Percentiles rank a stretch among this genome's conserved stretches.
Evolutionary conservation across 2,113 vertebrate genomes (phyloP).

Genomic region (Psittacula cyanocephala): DNA sequence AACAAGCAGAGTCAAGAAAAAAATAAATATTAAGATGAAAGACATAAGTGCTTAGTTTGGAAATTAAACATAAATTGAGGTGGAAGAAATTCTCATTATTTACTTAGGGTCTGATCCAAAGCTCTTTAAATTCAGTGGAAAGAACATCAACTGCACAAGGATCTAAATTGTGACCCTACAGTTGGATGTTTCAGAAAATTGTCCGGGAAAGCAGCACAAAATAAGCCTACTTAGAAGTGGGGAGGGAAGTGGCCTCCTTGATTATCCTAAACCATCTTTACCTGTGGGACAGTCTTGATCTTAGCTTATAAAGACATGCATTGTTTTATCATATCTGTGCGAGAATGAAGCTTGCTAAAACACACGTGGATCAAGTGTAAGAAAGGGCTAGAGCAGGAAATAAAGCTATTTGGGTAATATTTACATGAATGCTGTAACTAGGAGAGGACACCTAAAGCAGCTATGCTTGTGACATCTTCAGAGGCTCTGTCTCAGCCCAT

Average conservation of each 20-base stretch:
- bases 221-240: not conserved
- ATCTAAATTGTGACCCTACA: not conserved
- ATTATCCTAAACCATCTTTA: not conserved
- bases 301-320: not conserved
- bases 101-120: conserved; percentile 35
- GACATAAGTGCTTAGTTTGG: conserved; percentile 21
- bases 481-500: not conserved
- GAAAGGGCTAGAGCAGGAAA: not conserved
- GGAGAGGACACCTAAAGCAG: not conserved
- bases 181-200: not conserved
- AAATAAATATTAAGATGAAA: conserved; percentile 60
- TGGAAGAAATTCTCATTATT: conserved; percentile 51
- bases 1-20: conserved; percentile 62
- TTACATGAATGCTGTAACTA: accelerated
- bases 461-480: not conserved
- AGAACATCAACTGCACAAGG: not conserved
- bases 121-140: conserved; percentile 17
- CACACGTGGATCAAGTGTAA: not conserved
- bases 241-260: not conserved
- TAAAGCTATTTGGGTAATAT: not conserved
- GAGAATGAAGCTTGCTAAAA: not conserved
- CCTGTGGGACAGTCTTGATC: not conserved
- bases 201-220: not conserved
- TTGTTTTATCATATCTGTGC: not conserved
- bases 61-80: conserved; percentile 58